Percentiles rank a stretch among this genome's conserved stretches.
These are phyloP conservation scores for Mellilla xanthometata DNA, from an alignment of 2,888 invertebrate genomes.

Conservation along the genomic window DNA sequence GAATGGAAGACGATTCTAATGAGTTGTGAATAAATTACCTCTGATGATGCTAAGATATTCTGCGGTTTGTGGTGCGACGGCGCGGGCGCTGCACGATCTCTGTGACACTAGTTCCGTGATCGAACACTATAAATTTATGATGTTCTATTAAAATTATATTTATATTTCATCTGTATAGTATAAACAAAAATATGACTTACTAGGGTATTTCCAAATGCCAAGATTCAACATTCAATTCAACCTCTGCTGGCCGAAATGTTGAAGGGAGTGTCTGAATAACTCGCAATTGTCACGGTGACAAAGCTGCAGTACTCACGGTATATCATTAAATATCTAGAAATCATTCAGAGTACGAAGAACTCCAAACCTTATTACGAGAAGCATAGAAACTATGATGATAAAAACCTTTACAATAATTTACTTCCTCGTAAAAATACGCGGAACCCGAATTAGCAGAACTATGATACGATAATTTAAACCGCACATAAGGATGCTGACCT, in stretches of 20 bases:
- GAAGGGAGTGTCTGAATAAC: slow-evolving; percentile 21
- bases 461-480: slow-evolving; percentile 18
- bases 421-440: slow-evolving; percentile 9
- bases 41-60: slow-evolving; percentile 23
- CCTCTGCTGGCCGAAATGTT: slow-evolving; percentile 10
- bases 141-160: slow-evolving; percentile 3
- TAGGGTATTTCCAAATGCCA: slow-evolving; percentile 30
- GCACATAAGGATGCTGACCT: slow-evolving; percentile 27
- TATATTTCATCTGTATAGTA: slow-evolving; percentile 1
- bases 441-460: slow-evolving; percentile 14
- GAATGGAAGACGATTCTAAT: slow-evolving; percentile 22
- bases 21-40: slow-evolving; percentile 24
- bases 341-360: neutral
- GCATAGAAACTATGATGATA: neutral
- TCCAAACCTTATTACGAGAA: neutral
- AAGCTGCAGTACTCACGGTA: slow-evolving; percentile 1
- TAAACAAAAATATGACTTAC: slow-evolving; percentile 17
- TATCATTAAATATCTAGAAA: neutral
- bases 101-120: slow-evolving; percentile 24
- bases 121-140: slow-evolving; percentile 6
- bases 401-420: slow-evolving; percentile 3
- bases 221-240: slow-evolving; percentile 16
- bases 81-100: slow-evolving; percentile 1
- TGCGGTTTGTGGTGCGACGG: slow-evolving; percentile 22
- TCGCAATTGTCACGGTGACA: slow-evolving; percentile 21